Base-by-base conservation (phyloP, 2,113 vertebrate genomes). In the Panthera uncia region DNA sequence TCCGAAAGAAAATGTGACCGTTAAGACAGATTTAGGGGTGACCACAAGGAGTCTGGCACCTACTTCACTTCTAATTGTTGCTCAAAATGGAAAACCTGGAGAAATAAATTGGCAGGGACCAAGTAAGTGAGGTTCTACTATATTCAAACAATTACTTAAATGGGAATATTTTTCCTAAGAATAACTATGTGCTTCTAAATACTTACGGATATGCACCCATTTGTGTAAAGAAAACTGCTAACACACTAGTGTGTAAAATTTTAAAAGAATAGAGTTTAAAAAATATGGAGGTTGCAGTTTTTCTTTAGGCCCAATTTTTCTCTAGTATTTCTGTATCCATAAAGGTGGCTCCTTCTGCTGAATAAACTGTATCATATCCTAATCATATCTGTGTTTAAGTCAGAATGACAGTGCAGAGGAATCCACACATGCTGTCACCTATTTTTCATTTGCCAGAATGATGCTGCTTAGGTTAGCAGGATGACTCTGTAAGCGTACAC, bases 361-460 rank as follows among this genome's bases (percentile, higher is more conserved):
- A 96, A 83, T 87, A 80, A 74, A 80, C 36, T n/a, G 48, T 33
- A 25, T 52, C 7, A 25, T 25, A 63, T 76, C 33, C 33, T 69
- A 88, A 94, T 71, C n/a, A 19, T 45, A 41, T 78, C 79, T 65
- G 29, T 68, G 55, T 33, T 18, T 74, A 92, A 97, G 94, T 97
- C 95, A 95, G 41, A 95, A 36, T 95, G 95, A 97, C 86, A 96
- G 65, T 33, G 74, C 78, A 66, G 45, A 94, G 38, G 0, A 89
- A 78, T 65, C 33, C 31, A 50, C 79, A 74, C 81, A 79, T 5
- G 29, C 85, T 84, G 97, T 65, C 84, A 89, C 90, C 87, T 79
- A 38, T 65, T 97, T 92, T 57, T 81, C 23, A 0, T 86, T 21
- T 90, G 91, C 65, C 89, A 97, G 85, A 93, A 93, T 45, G 74